Evolutionary conservation across 1,140 invertebrate genomes (phyloP), one percentile per base, ranked within the genome.

Genomic region (Rhagoletis pomonella): DNA sequence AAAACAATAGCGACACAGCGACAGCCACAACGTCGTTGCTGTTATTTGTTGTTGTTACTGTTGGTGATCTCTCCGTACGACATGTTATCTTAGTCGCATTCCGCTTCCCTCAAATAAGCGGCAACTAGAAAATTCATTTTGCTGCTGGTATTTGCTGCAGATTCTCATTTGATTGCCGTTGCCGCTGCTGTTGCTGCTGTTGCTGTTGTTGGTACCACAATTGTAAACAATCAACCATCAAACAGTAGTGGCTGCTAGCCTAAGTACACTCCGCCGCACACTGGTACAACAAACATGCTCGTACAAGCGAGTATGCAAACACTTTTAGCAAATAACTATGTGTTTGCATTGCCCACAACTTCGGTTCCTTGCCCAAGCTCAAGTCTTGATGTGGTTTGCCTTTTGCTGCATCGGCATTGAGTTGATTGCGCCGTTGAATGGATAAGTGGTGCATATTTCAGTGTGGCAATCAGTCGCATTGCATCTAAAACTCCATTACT

Each of bases 371-470:
- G 29, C 29, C 10, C 39, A 42, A 6, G 67, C 67, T n/a, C 67
- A 73, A 73, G 73, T 55, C 47, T 81, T 81, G 50, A 29, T 81
- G 73, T 55, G 73, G 47, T 81, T 81, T 14, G 47, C 47, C 19
- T 81, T 81, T 81, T 81, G n/a, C 73, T 81, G 50, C 73, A 81
- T 2, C 7, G 44, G 73, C 47, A 81, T 81, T 81, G 73, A 55
- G 73, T 81, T 50, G 73, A 81, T 81, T 81, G 47, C 73, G 19
- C n/a, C 47, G 44, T 55, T 81, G 73, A 55, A 81, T 81, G 47
- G 73, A 55, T 81, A 81, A 81, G 44, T 55, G 73, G 73, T 81
- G 73, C 73, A 81, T 81, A 81, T 81, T 47, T 81, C 73, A 55
- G 47, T 81, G 47, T 81, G 47, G 47, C 17, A 81, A 81, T 81